Conservation (phyloP, 2,888 invertebrate species). For the Colostygia pectinataria region DNA sequence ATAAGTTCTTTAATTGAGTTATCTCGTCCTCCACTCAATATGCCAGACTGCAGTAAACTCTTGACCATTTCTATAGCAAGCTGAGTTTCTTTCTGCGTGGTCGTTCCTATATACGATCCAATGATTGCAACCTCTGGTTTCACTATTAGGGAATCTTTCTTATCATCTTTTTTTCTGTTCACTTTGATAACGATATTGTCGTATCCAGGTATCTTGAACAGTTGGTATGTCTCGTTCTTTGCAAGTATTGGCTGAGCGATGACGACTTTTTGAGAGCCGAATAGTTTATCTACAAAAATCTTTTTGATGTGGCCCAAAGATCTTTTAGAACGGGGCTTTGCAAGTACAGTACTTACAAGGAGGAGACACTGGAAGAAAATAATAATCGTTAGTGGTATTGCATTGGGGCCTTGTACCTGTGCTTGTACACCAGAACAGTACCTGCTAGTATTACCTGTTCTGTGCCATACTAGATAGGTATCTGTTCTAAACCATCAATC, state of each 20-base stretch:
- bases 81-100: slow-evolving; percentile 39
- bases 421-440: too few species aligned
- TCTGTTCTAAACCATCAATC: too few species aligned
- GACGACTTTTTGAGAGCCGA: slow-evolving; percentile 29
- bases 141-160: slow-evolving; percentile 21
- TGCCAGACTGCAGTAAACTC: slow-evolving; percentile 41
- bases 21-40: slow-evolving; percentile 33
- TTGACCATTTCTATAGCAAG: slow-evolving; percentile 40
- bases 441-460: too few species aligned
- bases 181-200: slow-evolving; percentile 44
- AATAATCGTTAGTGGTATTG: not conserved
- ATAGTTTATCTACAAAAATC: slow-evolving; percentile 36
- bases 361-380: slow-evolving; percentile 50
- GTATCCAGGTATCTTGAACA: slow-evolving; percentile 44
- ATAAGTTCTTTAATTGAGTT: slow-evolving; percentile 25
- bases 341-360: slow-evolving; percentile 36
- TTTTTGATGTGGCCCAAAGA: slow-evolving; percentile 40
- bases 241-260: slow-evolving; percentile 12
- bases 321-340: slow-evolving; percentile 40
- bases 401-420: too few species aligned
- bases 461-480: too few species aligned
- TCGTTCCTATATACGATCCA: slow-evolving; percentile 43
- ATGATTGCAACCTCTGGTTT: slow-evolving; percentile 36
- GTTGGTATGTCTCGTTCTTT: slow-evolving; percentile 29
- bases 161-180: slow-evolving; percentile 4